Evolutionary conservation across 2,113 vertebrate genomes (phyloP).

Genomic region (Chrysochloris asiatica): DNA sequence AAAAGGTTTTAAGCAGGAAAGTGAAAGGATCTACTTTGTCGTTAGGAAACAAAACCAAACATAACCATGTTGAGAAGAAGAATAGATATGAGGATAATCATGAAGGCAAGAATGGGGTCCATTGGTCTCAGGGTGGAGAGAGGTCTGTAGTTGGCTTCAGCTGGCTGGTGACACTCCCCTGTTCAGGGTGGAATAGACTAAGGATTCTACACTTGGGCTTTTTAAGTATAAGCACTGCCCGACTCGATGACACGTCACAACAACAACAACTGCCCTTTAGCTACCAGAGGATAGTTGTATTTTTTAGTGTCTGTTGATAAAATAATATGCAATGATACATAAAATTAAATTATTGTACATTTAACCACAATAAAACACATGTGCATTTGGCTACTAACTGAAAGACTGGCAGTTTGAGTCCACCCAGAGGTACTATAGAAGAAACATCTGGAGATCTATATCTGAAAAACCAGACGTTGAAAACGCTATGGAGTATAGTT

Average conservation of each 20-base stretch:
- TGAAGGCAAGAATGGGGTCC: background rate
- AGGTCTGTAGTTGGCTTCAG: background rate
- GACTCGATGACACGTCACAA: too few relatives aligned
- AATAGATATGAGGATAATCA: background rate
- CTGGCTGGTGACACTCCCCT: background rate
- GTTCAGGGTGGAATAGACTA: background rate
- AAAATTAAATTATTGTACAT: background rate
- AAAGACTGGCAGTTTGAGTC: background rate
- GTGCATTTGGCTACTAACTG: background rate
- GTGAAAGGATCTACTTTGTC: background rate
- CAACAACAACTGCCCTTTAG: too few relatives aligned
- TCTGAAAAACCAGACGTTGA: background rate
- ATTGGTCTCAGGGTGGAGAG: background rate
- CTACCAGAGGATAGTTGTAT: background rate
- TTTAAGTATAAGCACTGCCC: background rate
- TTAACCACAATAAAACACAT: background rate
- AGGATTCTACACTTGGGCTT: background rate
- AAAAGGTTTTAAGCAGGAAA: conserved; percentile 22
- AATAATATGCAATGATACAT: too few relatives aligned
- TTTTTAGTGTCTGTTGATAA: conserved; percentile 39
- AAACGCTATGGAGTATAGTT: background rate
- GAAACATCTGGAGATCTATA: background rate
- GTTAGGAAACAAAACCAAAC: conserved; percentile 7
- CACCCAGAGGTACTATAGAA: background rate
- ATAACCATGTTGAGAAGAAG: background rate